These are phyloP conservation scores for Syritta pipiens DNA, from an alignment of 2,888 invertebrate species.

Conservation along the genomic window DNA sequence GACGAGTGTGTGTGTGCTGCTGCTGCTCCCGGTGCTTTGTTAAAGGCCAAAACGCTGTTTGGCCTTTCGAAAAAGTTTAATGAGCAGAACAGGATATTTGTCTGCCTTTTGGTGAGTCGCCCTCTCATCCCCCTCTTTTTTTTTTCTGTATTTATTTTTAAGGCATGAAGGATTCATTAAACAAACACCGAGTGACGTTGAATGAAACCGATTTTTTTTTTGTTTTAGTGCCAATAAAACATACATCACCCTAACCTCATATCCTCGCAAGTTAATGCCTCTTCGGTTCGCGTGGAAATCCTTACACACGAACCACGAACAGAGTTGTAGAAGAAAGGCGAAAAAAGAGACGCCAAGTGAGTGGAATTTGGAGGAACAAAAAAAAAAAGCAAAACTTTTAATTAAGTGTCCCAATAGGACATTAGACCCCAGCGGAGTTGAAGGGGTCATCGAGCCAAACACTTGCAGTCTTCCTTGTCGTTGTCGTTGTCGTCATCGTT, in stretches of 20 bases:
- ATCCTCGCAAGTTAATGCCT: too few relatives aligned
- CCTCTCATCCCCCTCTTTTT: constrained; percentile 4
- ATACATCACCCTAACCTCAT: constrained; percentile 51
- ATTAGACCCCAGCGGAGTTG: constrained; percentile 56
- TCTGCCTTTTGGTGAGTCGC: constrained; percentile 38
- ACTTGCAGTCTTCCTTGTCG: constrained; percentile 51
- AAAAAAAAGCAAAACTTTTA: constrained; percentile 44
- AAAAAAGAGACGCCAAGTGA: not conserved
- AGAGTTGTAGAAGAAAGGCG: not conserved
- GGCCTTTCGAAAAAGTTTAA: constrained; percentile 69
- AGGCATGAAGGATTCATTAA: constrained; percentile 62
- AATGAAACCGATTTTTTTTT: constrained; percentile 16
- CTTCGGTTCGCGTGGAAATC: not conserved
- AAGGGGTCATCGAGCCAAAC: constrained; percentile 65
- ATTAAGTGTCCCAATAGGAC: constrained; percentile 68
- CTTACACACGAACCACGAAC: constrained; percentile 25
- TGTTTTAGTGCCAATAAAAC: constrained; percentile 39
- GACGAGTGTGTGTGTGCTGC: constrained; percentile 25
- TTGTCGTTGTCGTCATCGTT: too few relatives aligned
- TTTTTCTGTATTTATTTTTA: constrained; percentile 61
- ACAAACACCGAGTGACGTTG: constrained; percentile 61
- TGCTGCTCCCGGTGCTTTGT: constrained; percentile 45
- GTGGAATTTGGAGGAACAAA: not conserved
- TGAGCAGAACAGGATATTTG: constrained; percentile 68
- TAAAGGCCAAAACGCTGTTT: constrained; percentile 61